These are phyloP conservation scores for Sebastes diaconus DNA, from an alignment of 2,797 vertebrate genomes.

Conservation along the genomic window DNA sequence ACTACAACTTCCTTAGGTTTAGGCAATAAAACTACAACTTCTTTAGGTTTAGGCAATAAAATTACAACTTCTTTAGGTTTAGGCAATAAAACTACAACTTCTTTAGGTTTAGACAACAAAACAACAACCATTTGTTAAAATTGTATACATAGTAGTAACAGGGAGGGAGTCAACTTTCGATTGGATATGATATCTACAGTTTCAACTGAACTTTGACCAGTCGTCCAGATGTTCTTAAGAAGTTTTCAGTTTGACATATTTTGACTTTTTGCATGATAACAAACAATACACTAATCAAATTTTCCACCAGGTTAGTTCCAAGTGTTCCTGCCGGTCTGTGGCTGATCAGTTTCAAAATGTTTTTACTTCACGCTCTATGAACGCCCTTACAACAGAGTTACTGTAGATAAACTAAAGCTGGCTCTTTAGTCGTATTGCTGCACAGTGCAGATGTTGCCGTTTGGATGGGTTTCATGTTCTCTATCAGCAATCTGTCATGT, in stretches of 20 bases:
- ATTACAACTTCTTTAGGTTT: too few relatives aligned
- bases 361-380: slow-evolving; percentile 18
- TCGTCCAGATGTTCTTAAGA: slow-evolving; percentile 37
- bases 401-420: background rate
- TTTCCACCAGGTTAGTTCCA: slow-evolving; percentile 39
- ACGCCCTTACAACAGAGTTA: background rate
- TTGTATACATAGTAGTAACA: background rate
- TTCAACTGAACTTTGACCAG: background rate
- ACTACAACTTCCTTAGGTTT: too few relatives aligned
- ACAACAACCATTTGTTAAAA: background rate
- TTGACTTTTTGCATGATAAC: slow-evolving; percentile 21
- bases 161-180: background rate
- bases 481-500: slow-evolving; percentile 1
- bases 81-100: too few relatives aligned
- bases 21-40: too few relatives aligned
- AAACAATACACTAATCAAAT: slow-evolving; percentile 15
- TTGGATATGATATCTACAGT: background rate
- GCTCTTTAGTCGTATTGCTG: background rate
- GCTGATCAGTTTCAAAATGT: background rate
- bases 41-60: too few relatives aligned
- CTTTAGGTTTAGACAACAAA: too few relatives aligned
- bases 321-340: background rate
- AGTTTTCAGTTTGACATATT: slow-evolving; percentile 12
- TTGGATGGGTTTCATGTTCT: background rate
- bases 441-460: slow-evolving; percentile 7